These are phyloP conservation scores for Diarsia rubi DNA, from an alignment of 2,888 invertebrate genomes.

Conservation along the genomic window DNA sequence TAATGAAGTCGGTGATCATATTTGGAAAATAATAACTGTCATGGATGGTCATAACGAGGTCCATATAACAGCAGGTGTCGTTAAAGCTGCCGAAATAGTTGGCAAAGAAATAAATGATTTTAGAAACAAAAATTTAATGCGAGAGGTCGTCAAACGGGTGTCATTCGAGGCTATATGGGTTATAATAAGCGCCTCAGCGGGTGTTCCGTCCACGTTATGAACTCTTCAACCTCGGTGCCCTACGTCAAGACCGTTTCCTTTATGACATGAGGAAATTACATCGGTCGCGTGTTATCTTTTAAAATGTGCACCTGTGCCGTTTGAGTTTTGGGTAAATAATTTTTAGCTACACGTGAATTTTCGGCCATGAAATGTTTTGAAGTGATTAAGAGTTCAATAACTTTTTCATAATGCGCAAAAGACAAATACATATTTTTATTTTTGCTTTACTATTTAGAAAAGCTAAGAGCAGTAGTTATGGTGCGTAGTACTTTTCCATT, in stretches of 20 bases:
- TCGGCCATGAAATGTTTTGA: conserved; percentile 22
- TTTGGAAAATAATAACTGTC: conserved; percentile 39
- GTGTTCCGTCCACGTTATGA: conserved; percentile 76
- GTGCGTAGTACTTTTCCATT: conserved; percentile 19
- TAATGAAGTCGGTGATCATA: conserved; percentile 52
- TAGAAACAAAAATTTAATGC: conserved; percentile 57
- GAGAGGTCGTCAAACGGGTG: conserved; percentile 71
- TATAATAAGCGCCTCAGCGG: conserved; percentile 75
- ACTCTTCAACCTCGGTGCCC: conserved; percentile 81
- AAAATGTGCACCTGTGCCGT: conserved; percentile 71
- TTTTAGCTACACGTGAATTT: conserved; percentile 38
- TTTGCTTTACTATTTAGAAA: neutral
- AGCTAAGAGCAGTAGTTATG: neutral
- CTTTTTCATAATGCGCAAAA: neutral
- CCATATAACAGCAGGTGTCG: conserved; percentile 50
- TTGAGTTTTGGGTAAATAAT: conserved; percentile 59
- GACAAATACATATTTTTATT: neutral
- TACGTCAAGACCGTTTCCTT: conserved; percentile 78
- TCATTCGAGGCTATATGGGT: conserved; percentile 61
- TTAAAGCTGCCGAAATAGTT: conserved; percentile 52
- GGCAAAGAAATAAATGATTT: conserved; percentile 49
- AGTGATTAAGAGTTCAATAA: conserved; percentile 19
- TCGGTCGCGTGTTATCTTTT: conserved; percentile 76
- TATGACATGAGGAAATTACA: conserved; percentile 75
- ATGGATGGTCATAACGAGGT: conserved; percentile 26